Percentiles rank a stretch among this genome's conserved stretches.
Conservation (phyloP, 2,113 vertebrate genomes). For the Chamaetylas fuelleborni region DNA sequence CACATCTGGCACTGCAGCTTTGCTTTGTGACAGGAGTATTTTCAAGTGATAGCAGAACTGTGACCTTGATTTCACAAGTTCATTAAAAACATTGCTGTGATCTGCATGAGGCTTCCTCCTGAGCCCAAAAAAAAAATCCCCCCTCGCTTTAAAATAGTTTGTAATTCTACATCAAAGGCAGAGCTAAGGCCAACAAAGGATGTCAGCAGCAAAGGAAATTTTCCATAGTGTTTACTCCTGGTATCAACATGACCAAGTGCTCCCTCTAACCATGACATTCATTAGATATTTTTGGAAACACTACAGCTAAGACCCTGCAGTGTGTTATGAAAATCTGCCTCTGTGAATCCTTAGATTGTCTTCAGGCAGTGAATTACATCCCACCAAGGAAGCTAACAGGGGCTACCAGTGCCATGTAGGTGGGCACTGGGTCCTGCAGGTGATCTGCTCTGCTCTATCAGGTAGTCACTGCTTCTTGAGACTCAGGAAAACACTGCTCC, state of each 20-base stretch:
- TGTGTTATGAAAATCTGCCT: neutral
- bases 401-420: neutral
- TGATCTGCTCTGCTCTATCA: neutral
- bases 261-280: neutral
- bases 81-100: neutral
- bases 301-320: neutral
- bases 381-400: neutral
- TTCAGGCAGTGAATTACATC: neutral
- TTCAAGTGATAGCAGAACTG: conserved; percentile 1
- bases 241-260: neutral
- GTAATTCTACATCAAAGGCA: conserved; percentile 3
- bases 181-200: neutral
- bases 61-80: conserved; percentile 52
- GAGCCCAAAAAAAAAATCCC: neutral
- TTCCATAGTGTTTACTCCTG: neutral
- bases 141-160: neutral
- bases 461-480: neutral
- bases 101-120: neutral
- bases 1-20: conserved; percentile 38
- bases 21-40: neutral
- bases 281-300: neutral
- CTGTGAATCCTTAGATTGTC: neutral
- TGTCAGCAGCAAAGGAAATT: neutral
- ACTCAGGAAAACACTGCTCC: neutral
- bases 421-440: neutral